phyloP scores from a whole-genome alignment of 2,113 vertebrate species.

The Labrus mixtus region DNA sequence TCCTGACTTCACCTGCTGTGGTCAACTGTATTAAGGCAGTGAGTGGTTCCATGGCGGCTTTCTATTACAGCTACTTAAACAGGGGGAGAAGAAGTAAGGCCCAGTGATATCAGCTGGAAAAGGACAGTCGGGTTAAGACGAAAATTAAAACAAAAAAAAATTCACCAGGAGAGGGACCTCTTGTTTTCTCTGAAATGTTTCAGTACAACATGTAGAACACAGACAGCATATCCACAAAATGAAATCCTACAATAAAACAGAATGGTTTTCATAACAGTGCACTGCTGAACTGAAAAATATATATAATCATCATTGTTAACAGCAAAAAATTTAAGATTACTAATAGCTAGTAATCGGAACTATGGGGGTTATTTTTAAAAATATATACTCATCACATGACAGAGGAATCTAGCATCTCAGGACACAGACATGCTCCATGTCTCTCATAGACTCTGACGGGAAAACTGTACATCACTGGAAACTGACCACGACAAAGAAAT shows the following conservation, averaged over 20 bases:
- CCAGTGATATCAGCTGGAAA: slow-evolving; percentile 65
- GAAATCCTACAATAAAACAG: slow-evolving; percentile 74
- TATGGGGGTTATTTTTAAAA: slow-evolving; percentile 80
- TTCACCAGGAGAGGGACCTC: slow-evolving; percentile 40
- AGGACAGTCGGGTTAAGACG: slow-evolving; percentile 42
- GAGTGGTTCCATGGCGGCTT: slow-evolving; percentile 81
- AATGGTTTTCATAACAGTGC: slow-evolving; percentile 74
- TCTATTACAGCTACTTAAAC: slow-evolving; percentile 76
- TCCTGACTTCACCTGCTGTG: slow-evolving; percentile 75
- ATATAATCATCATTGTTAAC: slow-evolving; percentile 71
- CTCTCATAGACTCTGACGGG: slow-evolving; percentile 77
- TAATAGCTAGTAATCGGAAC: slow-evolving; percentile 78
- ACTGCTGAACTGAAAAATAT: slow-evolving; percentile 79
- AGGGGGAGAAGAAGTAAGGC: slow-evolving; percentile 72
- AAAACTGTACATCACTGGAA: slow-evolving; percentile 81
- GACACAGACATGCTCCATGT: slow-evolving; percentile 75
- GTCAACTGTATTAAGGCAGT: slow-evolving; percentile 84
- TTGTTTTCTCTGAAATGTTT: slow-evolving; percentile 82
- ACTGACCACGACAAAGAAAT: slow-evolving; percentile 77
- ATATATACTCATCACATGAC: slow-evolving; percentile 82
- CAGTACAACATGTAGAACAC: slow-evolving; percentile 87
- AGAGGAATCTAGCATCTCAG: slow-evolving; percentile 77
- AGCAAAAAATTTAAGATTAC: slow-evolving; percentile 76
- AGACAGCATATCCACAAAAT: slow-evolving; percentile 75
- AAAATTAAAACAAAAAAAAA: slow-evolving; percentile 9